phyloP scores from a whole-genome alignment of 64 coral and sea anemone genomes.

The Anthopleura sola region DNA sequence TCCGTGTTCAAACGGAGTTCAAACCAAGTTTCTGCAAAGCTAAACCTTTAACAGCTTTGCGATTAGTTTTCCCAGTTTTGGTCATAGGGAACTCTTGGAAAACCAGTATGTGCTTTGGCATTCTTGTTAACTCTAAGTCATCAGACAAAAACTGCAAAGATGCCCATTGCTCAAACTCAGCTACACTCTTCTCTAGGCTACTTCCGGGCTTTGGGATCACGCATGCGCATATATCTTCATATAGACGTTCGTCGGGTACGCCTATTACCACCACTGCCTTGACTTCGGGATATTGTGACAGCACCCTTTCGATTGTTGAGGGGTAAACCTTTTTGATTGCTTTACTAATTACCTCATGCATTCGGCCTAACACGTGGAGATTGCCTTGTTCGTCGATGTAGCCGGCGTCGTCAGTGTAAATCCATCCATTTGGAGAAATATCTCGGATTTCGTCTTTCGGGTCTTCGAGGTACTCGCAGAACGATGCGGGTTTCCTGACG shows the following conservation, averaged over 20 bases:
- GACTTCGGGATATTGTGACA: slow-evolving; percentile 17
- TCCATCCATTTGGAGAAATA: neutral
- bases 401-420: neutral
- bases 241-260: slow-evolving; percentile 43
- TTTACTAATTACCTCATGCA: neutral
- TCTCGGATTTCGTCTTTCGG: neutral
- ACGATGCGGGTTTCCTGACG: neutral
- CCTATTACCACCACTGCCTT: slow-evolving; percentile 21
- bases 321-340: slow-evolving; percentile 21
- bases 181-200: neutral
- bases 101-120: neutral
- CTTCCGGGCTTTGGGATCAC: slow-evolving; percentile 25
- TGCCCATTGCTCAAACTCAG: neutral
- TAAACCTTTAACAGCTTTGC: neutral
- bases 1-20: too few species aligned
- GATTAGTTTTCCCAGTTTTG: neutral
- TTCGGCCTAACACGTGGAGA: slow-evolving; percentile 17
- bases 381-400: neutral
- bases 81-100: neutral
- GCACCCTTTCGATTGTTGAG: slow-evolving; percentile 13
- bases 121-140: neutral
- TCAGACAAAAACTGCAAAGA: neutral
- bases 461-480: neutral
- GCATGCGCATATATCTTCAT: slow-evolving; percentile 58
- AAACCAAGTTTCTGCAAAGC: neutral